A percentile compares a stretch with the other conserved stretches of the same genome.
phyloP scores from a whole-genome alignment of 2,113 vertebrate species.

The Mus pahari region DNA sequence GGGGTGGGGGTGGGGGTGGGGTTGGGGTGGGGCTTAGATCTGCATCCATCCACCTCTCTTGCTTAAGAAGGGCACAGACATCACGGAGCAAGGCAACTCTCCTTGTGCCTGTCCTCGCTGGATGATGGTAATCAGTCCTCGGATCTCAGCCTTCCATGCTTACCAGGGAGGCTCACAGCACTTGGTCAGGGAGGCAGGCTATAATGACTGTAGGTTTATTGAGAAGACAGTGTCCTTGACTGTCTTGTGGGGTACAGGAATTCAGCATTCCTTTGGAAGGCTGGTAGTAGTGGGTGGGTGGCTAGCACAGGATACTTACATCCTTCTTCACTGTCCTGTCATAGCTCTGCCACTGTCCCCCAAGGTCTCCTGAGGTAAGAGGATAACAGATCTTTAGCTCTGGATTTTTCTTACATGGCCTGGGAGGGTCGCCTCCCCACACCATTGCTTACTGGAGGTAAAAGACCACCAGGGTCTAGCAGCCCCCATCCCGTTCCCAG shows the following conservation, averaged over 20 bases:
- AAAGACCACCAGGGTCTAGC: neutral
- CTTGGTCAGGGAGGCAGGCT: constrained; percentile 85
- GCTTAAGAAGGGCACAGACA: constrained; percentile 70
- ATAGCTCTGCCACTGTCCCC: neutral
- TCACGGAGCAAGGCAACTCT: constrained; percentile 72
- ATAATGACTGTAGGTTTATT: constrained; percentile 82
- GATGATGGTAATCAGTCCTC: constrained; percentile 87
- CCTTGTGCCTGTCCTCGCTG: constrained; percentile 85
- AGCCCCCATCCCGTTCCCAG: neutral
- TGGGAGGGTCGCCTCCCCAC: rapidly evolving
- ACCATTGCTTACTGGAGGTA: too few relatives aligned
- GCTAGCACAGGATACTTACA: neutral
- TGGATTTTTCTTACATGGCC: neutral
- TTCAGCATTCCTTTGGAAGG: constrained; percentile 32
- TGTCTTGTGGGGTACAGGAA: constrained; percentile 55
- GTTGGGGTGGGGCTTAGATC: neutral
- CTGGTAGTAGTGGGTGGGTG: neutral
- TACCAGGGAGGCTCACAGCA: constrained; percentile 81
- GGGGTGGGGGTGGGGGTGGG: neutral
- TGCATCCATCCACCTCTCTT: neutral
- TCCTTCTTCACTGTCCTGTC: neutral
- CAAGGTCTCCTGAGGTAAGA: neutral
- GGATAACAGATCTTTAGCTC: neutral
- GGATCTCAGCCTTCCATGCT: constrained; percentile 82
- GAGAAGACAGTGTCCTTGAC: constrained; percentile 79